These are phyloP conservation scores for Acanthis flammea DNA, from an alignment of 2,797 vertebrate genomes.

Conservation along the genomic window DNA sequence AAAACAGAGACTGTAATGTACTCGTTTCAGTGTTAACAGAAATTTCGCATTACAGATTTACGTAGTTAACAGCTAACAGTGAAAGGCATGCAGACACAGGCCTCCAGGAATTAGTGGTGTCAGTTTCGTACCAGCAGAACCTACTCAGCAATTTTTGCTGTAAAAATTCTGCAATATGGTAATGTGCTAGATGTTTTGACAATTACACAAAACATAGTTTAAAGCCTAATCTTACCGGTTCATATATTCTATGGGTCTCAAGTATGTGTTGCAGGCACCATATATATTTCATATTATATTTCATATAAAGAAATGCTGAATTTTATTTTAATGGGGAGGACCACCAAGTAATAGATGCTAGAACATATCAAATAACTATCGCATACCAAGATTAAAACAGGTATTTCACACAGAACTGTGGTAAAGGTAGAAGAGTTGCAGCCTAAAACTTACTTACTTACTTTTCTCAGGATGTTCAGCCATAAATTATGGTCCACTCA, in stretches of 20 bases:
- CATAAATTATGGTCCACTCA: not conserved
- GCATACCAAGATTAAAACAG: not conserved
- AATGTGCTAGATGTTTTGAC: not conserved
- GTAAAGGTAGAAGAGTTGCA: not conserved
- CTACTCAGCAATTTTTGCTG: not conserved
- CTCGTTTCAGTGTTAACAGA: not conserved
- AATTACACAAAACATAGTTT: not conserved
- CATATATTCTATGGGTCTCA: not conserved
- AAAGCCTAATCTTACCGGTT: rapidly evolving
- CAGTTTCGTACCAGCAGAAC: not conserved
- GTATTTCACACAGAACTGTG: not conserved
- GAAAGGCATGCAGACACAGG: not conserved
- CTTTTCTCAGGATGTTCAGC: not conserved
- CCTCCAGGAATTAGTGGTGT: not conserved
- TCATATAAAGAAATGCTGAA: not conserved
- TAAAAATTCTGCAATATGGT: not conserved
- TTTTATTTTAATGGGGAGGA: not conserved
- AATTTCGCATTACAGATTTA: not conserved
- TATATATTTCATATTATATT: not conserved
- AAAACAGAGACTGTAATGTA: conserved; percentile 13
- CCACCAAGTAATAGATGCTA: not conserved
- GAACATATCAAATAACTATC: not conserved
- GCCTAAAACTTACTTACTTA: not conserved
- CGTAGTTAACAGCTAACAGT: not conserved
- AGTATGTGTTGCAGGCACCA: not conserved